Evolutionary conservation across 2,797 vertebrate species (phyloP).

Genomic region (Gymnodraco acuticeps): DNA sequence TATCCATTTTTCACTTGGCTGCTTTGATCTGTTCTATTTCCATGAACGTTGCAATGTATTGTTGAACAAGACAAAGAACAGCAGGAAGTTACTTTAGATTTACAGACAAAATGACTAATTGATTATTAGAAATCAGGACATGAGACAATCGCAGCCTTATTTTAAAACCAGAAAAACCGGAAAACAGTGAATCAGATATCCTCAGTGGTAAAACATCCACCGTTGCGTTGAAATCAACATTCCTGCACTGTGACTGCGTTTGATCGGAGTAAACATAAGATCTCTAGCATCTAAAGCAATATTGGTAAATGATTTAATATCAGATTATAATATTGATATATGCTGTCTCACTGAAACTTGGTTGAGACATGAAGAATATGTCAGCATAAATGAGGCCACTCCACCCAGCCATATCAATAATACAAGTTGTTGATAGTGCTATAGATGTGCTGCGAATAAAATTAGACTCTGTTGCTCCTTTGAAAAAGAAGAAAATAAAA

Average conservation of each 20-base stretch:
- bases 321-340: too few relatives aligned
- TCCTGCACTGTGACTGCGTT: conserved; percentile 60
- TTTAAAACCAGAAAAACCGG: conserved; percentile 37
- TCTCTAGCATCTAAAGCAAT: too few relatives aligned
- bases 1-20: conserved; percentile 1
- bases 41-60: background rate
- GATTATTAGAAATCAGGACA: background rate
- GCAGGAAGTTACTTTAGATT: background rate
- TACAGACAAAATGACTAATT: background rate
- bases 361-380: too few relatives aligned
- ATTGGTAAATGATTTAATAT: too few relatives aligned
- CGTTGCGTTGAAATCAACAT: conserved; percentile 57
- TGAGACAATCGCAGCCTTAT: background rate
- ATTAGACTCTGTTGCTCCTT: too few relatives aligned
- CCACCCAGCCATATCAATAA: too few relatives aligned
- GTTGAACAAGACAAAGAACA: background rate
- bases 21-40: background rate
- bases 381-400: too few relatives aligned
- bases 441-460: too few relatives aligned
- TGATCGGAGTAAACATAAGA: conserved; percentile 65
- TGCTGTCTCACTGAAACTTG: too few relatives aligned
- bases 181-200: conserved; percentile 45
- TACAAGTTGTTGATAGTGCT: too few relatives aligned
- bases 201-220: conserved; percentile 35
- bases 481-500: too few relatives aligned